Conservation (phyloP, 2,888 invertebrate species). For the Terebella lapidaria region DNA sequence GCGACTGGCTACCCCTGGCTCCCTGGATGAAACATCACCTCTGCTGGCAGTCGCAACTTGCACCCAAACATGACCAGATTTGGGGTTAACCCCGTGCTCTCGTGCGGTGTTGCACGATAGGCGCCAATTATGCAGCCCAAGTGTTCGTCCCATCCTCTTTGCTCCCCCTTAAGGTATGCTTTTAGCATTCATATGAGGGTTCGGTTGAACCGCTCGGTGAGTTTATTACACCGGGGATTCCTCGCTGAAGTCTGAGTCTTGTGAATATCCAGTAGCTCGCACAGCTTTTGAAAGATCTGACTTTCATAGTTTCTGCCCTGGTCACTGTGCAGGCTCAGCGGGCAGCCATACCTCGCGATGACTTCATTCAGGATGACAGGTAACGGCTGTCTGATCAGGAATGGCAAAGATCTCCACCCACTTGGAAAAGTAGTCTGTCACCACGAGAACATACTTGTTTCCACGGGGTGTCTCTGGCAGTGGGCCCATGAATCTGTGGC, state of each 20-base stretch:
- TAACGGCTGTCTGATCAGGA: conserved; percentile 13
- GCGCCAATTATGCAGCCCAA: conserved; percentile 22
- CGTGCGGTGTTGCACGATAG: conserved; percentile 19
- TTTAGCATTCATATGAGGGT: conserved; percentile 18
- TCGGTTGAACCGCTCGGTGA: no score
- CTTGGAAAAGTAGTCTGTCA: conserved; percentile 23
- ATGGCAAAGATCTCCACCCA: conserved; percentile 23
- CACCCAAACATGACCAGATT: conserved; percentile 24
- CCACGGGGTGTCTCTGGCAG: conserved; percentile 19
- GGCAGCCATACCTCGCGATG: no score
- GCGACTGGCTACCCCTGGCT: background rate
- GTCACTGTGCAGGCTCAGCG: no score
- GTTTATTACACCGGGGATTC: conserved; percentile 21
- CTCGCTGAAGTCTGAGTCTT: conserved; percentile 16
- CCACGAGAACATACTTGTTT: no score
- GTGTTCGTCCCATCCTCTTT: conserved; percentile 23
- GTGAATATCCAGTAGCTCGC: conserved; percentile 19
- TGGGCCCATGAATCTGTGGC: conserved; percentile 22
- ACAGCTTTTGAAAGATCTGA: conserved; percentile 26
- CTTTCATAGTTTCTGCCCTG: no score
- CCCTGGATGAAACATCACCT: conserved; percentile 2
- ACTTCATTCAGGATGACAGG: conserved; percentile 21
- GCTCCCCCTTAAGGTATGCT: conserved; percentile 21
- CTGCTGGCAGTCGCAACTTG: conserved; percentile 21
- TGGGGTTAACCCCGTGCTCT: conserved; percentile 20